phyloP scores from a whole-genome alignment of 2,797 vertebrate genomes.

The Morelia viridis region DNA sequence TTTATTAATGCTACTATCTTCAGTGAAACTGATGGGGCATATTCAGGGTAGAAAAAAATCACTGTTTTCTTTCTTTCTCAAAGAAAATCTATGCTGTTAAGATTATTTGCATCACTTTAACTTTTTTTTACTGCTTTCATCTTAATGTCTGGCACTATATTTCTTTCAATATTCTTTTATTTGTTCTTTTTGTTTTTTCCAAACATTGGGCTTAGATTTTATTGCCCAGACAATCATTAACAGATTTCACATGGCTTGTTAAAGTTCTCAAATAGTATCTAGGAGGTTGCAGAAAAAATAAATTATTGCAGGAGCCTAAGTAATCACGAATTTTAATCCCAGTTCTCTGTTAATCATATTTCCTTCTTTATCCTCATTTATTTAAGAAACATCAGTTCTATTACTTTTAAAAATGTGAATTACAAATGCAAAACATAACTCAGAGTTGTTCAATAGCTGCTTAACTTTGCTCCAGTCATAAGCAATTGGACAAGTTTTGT shows the following conservation, averaged over 20 bases:
- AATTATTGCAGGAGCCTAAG: not conserved
- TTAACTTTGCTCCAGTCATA: not conserved
- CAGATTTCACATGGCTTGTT: not conserved
- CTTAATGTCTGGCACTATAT: not conserved
- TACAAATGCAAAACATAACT: not conserved
- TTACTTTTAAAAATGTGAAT: not conserved
- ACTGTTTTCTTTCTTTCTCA: not conserved
- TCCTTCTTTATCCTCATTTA: slow-evolving; percentile 5
- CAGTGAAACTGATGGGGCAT: not conserved
- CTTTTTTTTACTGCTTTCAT: not conserved
- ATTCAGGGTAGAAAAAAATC: not conserved
- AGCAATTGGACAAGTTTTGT: not conserved
- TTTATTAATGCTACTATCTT: not conserved
- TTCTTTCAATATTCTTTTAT: not conserved
- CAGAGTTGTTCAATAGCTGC: not conserved
- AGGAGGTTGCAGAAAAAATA: not conserved
- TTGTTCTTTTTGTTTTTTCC: not conserved
- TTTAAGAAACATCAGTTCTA: not conserved
- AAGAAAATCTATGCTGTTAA: not conserved
- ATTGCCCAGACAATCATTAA: not conserved
- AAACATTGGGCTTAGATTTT: not conserved
- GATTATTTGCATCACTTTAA: not conserved
- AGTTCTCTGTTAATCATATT: slow-evolving; percentile 2
- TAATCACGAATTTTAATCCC: not conserved
- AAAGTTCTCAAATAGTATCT: not conserved